Evolutionary conservation across 2,888 invertebrate genomes (phyloP).

Genomic region (Philonicus albiceps): DNA sequence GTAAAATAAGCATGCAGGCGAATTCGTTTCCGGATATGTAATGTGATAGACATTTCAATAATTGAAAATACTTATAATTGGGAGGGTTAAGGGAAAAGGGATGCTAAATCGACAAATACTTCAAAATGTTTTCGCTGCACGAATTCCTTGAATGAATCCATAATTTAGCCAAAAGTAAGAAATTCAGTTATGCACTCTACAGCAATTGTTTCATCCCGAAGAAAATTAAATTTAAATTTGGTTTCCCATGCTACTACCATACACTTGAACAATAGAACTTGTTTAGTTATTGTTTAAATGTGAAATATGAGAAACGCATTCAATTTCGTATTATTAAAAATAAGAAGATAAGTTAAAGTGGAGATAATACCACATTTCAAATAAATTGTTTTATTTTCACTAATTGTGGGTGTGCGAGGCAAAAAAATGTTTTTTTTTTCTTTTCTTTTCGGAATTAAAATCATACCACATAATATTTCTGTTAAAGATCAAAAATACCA

Average conservation of each 20-base stretch:
- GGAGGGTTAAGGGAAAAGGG: not conserved
- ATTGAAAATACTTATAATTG: not conserved
- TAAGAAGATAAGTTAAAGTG: too few species aligned
- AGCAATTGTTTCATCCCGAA: not conserved
- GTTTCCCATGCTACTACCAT: not conserved
- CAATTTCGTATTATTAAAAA: too few species aligned
- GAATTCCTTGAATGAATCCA: not conserved
- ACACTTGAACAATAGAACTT: too few species aligned
- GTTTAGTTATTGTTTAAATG: too few species aligned
- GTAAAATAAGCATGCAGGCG: not conserved
- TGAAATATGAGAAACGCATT: too few species aligned
- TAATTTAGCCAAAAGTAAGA: not conserved
- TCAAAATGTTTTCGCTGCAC: not conserved
- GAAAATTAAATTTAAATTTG: not conserved
- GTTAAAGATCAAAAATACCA: not conserved
- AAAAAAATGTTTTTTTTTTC: not conserved
- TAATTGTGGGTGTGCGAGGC: not conserved
- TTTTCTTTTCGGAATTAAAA: not conserved
- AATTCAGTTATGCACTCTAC: not conserved
- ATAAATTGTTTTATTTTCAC: not conserved
- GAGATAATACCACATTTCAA: not conserved
- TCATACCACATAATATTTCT: not conserved
- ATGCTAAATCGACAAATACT: not conserved
- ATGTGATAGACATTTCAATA: not conserved
- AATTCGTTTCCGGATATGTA: not conserved